Evolutionary conservation across 2,888 invertebrate genomes (phyloP), one percentile per base, ranked within the genome.

Genomic region (Machimus rusticus): DNA sequence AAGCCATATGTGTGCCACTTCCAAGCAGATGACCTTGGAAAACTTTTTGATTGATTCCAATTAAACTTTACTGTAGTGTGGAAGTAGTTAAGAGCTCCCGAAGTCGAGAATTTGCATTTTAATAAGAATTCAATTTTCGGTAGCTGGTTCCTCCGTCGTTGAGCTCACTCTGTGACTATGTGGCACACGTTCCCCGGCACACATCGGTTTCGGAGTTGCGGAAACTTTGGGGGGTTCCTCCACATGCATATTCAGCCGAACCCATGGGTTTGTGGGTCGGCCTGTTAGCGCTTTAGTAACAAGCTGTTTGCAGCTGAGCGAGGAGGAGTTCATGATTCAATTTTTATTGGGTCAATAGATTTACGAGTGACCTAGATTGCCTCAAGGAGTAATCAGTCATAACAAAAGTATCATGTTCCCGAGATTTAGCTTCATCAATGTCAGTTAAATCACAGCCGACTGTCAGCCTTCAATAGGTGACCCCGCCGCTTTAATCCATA

Each of bases 1-100:
- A 46, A 6, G 46, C 43, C 85, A 74, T 46, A 39, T 74, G 37
- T 74, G 74, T 37, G 34, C 85, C 43, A 31, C 74, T 31, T 39
- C 46, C 23, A 16, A 39, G 8, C 23, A 74, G 23, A 28, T 85
- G 85, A 85, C 85, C 85, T 85, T 85, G 85, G 23, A 74, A 57
- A 85, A 74, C 46, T 85, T 74, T 46, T 51, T 85, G 85, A 85
- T 85, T 85, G 74, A 74, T 43, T 85, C 85, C 74, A 85, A 85
- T 85, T 85, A 85, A 85, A 85, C 43, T 85, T 85, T 85, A 74
- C 39, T 74, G 5, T 43, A 74, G 43, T 74, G 37, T 85, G 85
- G 37, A 46, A 85, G 85, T 43, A 85, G 43, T 43, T 85, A 19
- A 28, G 46, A 46, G 74, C 66, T 85, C 43, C 57, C 74, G 46